These are phyloP conservation scores for Ecliptopera silaceata DNA, from an alignment of 2,888 invertebrate genomes.

Conservation along the genomic window DNA sequence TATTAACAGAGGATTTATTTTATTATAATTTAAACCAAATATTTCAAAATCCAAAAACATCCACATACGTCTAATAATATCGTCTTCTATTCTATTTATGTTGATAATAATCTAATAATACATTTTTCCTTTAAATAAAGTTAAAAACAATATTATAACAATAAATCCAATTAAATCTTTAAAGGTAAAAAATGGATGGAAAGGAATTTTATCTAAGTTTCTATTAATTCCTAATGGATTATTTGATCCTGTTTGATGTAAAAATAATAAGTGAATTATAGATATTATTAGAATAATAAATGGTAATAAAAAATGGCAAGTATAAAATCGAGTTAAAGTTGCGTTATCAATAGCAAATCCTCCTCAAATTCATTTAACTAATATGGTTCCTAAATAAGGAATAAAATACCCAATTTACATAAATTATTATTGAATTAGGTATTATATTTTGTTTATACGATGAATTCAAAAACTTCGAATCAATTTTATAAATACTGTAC, in stretches of 20 bases:
- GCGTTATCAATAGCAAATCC: constrained; percentile 89
- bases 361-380: constrained; percentile 90
- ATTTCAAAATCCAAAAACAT: no score
- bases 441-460: no score
- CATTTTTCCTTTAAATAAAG: no score
- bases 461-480: no score
- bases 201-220: constrained; percentile 87
- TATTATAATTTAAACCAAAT: no score
- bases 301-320: constrained; percentile 88
- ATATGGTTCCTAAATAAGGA: constrained; percentile 84
- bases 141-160: constrained; percentile 79
- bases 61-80: no score
- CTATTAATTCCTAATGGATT: constrained; percentile 85
- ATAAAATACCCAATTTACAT: no score
- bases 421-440: no score
- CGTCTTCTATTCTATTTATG: no score
- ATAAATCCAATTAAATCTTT: constrained; percentile 86
- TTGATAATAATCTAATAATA: no score
- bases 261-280: constrained; percentile 85
- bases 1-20: no score
- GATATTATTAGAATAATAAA: constrained; percentile 85
- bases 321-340: constrained; percentile 90
- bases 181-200: constrained; percentile 85
- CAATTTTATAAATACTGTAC: not conserved
- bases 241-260: constrained; percentile 87